Evolutionary conservation across 1,140 invertebrate genomes (phyloP).

Genomic region (Drosophila leontia): DNA sequence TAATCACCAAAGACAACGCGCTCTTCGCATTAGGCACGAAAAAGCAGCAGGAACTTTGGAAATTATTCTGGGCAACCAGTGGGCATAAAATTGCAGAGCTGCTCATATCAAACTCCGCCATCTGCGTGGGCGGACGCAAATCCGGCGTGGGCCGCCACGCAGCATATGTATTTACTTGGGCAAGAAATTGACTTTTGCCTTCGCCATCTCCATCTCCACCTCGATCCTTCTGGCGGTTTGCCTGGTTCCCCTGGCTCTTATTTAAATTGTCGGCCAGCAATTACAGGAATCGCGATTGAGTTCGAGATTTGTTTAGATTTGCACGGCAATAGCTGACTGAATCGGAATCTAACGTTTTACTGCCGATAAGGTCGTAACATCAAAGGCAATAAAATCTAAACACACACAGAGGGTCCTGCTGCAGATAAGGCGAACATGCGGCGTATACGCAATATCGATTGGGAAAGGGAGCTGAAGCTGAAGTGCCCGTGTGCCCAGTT

Average conservation of each 20-base stretch:
- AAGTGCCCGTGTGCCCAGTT: constrained; percentile 31
- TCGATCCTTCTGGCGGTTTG: not conserved
- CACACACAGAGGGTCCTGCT: constrained; percentile 38
- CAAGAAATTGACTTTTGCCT: constrained; percentile 63
- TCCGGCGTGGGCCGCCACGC: constrained; percentile 16
- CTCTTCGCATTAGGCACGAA: constrained; percentile 50
- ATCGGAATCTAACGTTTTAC: constrained; percentile 74
- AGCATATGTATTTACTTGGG: constrained; percentile 68
- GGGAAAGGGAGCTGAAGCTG: constrained; percentile 40
- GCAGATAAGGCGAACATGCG: constrained; percentile 55
- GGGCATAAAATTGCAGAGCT: constrained; percentile 52
- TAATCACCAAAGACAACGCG: constrained; percentile 54
- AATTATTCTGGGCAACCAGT: constrained; percentile 31
- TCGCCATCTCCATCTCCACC: not conserved
- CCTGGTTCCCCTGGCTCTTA: constrained; percentile 14
- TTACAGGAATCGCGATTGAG: constrained; percentile 43
- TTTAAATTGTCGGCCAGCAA: constrained; percentile 48
- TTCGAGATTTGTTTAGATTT: constrained; percentile 48
- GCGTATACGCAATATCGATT: constrained; percentile 78
- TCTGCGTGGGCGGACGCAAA: constrained; percentile 13
- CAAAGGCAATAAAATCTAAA: constrained; percentile 75
- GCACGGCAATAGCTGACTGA: constrained; percentile 39
- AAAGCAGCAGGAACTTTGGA: constrained; percentile 35
- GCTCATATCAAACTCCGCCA: constrained; percentile 19
- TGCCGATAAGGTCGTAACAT: constrained; percentile 75